Base-by-base conservation (phyloP, 2,113 vertebrate genomes). In the Xyliphius kryptos region DNA sequence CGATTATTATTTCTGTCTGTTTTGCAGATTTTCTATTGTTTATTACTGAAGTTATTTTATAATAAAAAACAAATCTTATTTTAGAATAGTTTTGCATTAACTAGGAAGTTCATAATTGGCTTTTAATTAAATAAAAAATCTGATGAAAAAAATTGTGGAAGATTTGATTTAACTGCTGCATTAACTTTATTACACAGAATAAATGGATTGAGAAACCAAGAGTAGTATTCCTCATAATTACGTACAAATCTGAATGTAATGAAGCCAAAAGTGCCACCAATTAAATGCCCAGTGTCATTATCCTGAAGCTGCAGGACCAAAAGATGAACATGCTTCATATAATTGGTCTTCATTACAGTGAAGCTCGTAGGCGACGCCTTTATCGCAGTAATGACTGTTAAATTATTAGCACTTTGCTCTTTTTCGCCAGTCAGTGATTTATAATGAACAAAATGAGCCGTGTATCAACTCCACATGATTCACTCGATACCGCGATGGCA, bases 271-370 rank as follows among this genome's bases (percentile, higher is more conserved):
- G 60, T 58, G 43, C 21, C 32, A 14, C 20, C 65, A 50, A 76
- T 67, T 74, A 74, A 76, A 80, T 73, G 69, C 74, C 60, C 69
- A 61, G 15, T 68, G 73, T 74, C 76, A 79, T 80, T 74, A 76
- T 69, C 20, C 37, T 12, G 40, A 41, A 41, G 43, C 43, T 13
- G 43, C 43, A 13, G 43, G 43, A 14, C 14, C 2, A 15, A 9
- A 10, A 6, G 13, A 2, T 10, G 40, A 41, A 41, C 40, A 12
- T 10, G 13, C 40, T 41, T 41, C 10, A 41, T 5, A 15, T 46
- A 15, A 46, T 46, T 15, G 43, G 13, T 6, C 43, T 46, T 46
- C 43, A 46, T 46, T 46, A 46, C 40, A 12, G 43, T 10, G 2
- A 3, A 41, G 13, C 6, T n/a, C 43, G 14, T 15, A 15, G 43